phyloP scores from a whole-genome alignment of 2,888 invertebrate genomes.

The Ophion costatus region DNA sequence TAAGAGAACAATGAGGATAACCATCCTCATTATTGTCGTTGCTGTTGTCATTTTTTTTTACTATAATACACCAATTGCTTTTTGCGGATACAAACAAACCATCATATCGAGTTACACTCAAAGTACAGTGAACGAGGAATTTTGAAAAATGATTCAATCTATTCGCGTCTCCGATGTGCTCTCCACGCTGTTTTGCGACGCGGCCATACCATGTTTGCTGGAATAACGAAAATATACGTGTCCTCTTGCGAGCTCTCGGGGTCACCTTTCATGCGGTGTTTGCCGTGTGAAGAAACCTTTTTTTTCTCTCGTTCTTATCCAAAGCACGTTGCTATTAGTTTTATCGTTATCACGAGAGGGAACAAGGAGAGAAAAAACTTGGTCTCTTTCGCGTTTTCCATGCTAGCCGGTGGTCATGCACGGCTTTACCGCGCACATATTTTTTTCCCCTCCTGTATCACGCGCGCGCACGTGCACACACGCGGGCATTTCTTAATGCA shows the following conservation, averaged over 20 bases:
- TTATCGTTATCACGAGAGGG: constrained; percentile 73
- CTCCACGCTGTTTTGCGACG: not conserved
- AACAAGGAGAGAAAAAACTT: constrained; percentile 19
- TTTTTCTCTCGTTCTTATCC: constrained; percentile 71
- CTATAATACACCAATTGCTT: not conserved
- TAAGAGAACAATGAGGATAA: too few relatives aligned
- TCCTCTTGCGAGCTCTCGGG: constrained; percentile 14
- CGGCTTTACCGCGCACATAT: constrained; percentile 34
- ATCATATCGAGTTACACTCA: not conserved
- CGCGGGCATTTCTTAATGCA: constrained; percentile 66
- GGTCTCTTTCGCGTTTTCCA: constrained; percentile 37
- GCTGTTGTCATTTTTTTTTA: not conserved
- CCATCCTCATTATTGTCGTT: not conserved
- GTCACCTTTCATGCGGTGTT: constrained; percentile 39
- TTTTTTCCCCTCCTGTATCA: constrained; percentile 52
- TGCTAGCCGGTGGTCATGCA: constrained; percentile 30
- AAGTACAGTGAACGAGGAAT: not conserved
- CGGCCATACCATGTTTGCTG: not conserved
- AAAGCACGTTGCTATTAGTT: constrained; percentile 78
- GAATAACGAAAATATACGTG: constrained; percentile 1
- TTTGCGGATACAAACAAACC: not conserved
- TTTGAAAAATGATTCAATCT: not conserved
- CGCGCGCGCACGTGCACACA: constrained; percentile 32
- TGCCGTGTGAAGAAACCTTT: constrained; percentile 74
- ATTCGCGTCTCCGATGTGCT: not conserved